These are phyloP conservation scores for Melanargia galathea DNA, from an alignment of 2,888 invertebrate genomes.

Conservation along the genomic window DNA sequence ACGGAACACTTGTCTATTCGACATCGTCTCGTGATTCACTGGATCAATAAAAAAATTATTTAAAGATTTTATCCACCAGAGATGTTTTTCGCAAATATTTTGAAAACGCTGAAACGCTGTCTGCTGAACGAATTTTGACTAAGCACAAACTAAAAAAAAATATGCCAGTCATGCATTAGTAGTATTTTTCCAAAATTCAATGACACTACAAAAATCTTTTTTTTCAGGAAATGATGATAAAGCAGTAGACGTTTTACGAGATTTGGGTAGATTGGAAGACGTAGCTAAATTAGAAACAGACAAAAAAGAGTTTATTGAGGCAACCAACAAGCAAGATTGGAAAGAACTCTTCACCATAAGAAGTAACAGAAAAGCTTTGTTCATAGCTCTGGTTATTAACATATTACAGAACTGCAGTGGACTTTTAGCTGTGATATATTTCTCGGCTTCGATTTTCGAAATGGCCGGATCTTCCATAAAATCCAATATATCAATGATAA, in stretches of 20 bases:
- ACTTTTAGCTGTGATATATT: constrained; percentile 49
- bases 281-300: constrained; percentile 39
- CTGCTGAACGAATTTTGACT: too few relatives aligned
- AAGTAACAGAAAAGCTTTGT: constrained; percentile 53
- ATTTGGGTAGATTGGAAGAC: constrained; percentile 52
- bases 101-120: neutral
- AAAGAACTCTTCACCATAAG: constrained; percentile 50
- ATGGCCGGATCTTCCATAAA: constrained; percentile 51
- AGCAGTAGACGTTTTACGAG: constrained; percentile 45
- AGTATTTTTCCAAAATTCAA: too few relatives aligned
- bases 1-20: too few relatives aligned
- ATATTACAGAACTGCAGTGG: constrained; percentile 56
- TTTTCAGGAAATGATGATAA: constrained; percentile 48
- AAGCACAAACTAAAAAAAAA: too few relatives aligned
- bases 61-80: too few relatives aligned
- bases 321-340: constrained; percentile 42
- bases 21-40: too few relatives aligned
- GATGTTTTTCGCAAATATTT: too few relatives aligned
- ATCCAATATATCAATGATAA: constrained; percentile 54
- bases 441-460: constrained; percentile 54
- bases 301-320: constrained; percentile 41
- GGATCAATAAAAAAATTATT: too few relatives aligned
- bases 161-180: too few relatives aligned
- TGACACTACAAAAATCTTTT: too few relatives aligned
- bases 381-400: constrained; percentile 48